Evolutionary conservation across 1,140 invertebrate species (phyloP), one percentile per base, ranked within the genome.

Genomic region (Aphaenogaster floridana): DNA sequence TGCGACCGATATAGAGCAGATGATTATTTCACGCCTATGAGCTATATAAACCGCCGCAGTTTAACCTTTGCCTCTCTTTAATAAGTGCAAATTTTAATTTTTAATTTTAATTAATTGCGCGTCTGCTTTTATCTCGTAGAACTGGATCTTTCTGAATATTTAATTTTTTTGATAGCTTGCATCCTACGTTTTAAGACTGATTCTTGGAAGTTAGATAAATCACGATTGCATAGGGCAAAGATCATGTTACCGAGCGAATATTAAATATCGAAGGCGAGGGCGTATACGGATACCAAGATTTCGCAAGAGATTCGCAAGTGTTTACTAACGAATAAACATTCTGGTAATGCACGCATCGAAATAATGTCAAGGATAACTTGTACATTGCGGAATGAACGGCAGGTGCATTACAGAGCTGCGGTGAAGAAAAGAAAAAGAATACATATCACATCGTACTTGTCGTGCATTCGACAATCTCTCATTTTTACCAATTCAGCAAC

Each of bases 311-410:
- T 78, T 78, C 80, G 74, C 87, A 90, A 85, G 79, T 84, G 74
- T 92, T 91, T 91, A 91, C 89, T 90, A 90, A 84, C 74, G 83
- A 83, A 83, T 76, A 68, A 86, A 79, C 86, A 89, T 86, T 92
- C 90, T 88, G 88, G 87, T 92, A 94, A 93, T 86, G 92, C 88
- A 91, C 90, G 91, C 89, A 91, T 87, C 88, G 90, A 87, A 94
- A 94, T 94, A 94, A 94, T 94, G 94, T 94, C 94, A 95, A 94
- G 94, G 94, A 93, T 94, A 94, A 94, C 93, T 79, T 91, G 93
- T 93, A 91, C 89, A 93, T 93, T 93, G 90, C 89, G 88, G 87
- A 86, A 74, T 64, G 71, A 86, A 80, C 86, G 92, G 92, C 93
- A 94, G 93, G 92, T 94, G 93, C 90, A 87, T 54, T 50, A 84